Conservation (phyloP, 2,113 vertebrate species). For the Takifugu bimaculatus region DNA sequence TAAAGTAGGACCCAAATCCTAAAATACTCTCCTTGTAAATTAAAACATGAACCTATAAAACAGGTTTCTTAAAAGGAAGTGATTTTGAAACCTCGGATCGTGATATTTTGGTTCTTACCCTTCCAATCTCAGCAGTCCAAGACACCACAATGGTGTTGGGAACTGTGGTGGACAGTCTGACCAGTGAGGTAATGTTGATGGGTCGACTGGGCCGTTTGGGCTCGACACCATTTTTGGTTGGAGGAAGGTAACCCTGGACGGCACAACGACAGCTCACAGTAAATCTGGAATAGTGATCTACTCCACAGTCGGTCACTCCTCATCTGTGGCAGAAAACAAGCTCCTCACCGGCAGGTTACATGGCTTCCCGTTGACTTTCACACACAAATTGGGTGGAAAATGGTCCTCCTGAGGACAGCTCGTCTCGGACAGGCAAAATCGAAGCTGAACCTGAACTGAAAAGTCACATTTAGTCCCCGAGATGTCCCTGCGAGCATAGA, state of each 20-base stretch:
- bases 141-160: slow-evolving; percentile 98
- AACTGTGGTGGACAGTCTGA: slow-evolving; percentile 93
- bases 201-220: slow-evolving; percentile 98
- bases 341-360: slow-evolving; percentile 90
- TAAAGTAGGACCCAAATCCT: background rate
- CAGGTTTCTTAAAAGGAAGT: no score
- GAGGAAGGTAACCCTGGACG: slow-evolving; percentile 93
- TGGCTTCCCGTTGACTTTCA: slow-evolving; percentile 98
- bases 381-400: slow-evolving; percentile 96
- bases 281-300: no score
- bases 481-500: slow-evolving; percentile 85
- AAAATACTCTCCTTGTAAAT: background rate
- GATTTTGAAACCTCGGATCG: no score
- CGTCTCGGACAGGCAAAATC: slow-evolving; percentile 99
- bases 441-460: slow-evolving; percentile 98
- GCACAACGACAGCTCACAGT: no score
- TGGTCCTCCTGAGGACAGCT: slow-evolving; percentile 99
- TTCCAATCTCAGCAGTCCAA: slow-evolving; percentile 96
- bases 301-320: background rate
- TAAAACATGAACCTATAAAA: background rate
- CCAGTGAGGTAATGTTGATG: slow-evolving; percentile 98
- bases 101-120: slow-evolving; percentile 73
- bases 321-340: background rate
- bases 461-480: slow-evolving; percentile 99
- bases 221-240: slow-evolving; percentile 99